These are phyloP conservation scores for Plusia festucae DNA, from an alignment of 2,888 invertebrate species.

Conservation along the genomic window DNA sequence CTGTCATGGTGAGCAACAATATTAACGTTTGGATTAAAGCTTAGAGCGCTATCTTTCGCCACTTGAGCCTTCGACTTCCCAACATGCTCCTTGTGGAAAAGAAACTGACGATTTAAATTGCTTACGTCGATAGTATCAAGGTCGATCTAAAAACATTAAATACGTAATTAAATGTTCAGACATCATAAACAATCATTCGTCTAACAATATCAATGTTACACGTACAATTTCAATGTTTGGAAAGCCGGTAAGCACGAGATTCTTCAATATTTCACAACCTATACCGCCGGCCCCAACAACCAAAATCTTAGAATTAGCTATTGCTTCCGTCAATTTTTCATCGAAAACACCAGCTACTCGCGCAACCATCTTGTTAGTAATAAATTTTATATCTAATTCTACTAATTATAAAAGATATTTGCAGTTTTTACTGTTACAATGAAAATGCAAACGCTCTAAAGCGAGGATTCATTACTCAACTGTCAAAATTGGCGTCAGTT, in stretches of 20 bases:
- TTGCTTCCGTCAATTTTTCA: constrained; percentile 90
- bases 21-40: constrained; percentile 96
- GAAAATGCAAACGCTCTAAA: constrained; percentile 56
- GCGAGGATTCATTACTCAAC: constrained; percentile 58
- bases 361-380: constrained; percentile 90
- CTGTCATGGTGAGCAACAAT: constrained; percentile 98
- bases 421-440: constrained; percentile 55
- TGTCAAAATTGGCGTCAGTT: constrained; percentile 81
- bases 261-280: constrained; percentile 99
- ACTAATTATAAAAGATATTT: constrained; percentile 54
- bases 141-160: constrained; percentile 94
- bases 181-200: constrained; percentile 8
- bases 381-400: constrained; percentile 44
- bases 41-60: constrained; percentile 96
- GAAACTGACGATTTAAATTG: constrained; percentile 99
- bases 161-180: constrained; percentile 16
- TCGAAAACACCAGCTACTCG: constrained; percentile 91
- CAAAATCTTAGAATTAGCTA: constrained; percentile 93
- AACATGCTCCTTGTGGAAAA: constrained; percentile 99
- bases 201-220: constrained; percentile 55
- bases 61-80: constrained; percentile 98
- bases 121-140: constrained; percentile 99
- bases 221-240: constrained; percentile 97
- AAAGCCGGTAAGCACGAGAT: constrained; percentile 98
- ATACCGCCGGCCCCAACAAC: constrained; percentile 99